Evolutionary conservation across 2,113 vertebrate species (phyloP).

Genomic region (Anser brachyrhynchus): DNA sequence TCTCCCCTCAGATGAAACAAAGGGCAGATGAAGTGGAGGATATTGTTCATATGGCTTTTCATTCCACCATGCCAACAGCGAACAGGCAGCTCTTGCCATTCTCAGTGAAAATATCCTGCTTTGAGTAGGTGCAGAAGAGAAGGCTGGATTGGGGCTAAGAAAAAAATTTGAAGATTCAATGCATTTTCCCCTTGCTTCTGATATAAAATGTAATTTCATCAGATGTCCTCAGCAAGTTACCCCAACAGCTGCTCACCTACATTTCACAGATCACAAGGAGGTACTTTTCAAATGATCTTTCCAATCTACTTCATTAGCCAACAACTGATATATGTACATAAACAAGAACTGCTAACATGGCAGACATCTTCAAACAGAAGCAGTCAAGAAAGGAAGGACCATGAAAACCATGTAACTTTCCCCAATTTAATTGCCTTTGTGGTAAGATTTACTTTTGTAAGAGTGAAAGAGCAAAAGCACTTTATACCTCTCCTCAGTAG

Average conservation of each 20-base stretch:
- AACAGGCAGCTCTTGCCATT: background rate
- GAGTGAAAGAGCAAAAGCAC: background rate
- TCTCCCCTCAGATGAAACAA: background rate
- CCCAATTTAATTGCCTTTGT: background rate
- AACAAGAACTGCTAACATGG: background rate
- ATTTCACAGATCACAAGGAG: background rate
- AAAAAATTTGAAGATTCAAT: background rate
- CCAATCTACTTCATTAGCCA: background rate
- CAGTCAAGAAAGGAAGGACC: background rate
- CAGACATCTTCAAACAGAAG: background rate
- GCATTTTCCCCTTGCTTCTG: background rate
- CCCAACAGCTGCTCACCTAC: background rate
- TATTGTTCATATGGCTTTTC: background rate
- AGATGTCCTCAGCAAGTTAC: background rate
- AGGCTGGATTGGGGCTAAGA: background rate
- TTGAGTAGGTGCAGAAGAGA: background rate
- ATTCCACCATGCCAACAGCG: background rate
- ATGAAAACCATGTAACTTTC: accelerated
- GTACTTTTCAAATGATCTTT: background rate
- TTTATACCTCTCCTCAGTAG: background rate
- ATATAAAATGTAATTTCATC: background rate
- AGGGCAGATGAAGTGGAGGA: background rate
- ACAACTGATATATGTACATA: background rate
- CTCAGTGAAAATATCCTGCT: background rate
- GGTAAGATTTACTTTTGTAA: background rate